Conservation (phyloP, 2,888 invertebrate species). For the Neria commutata region DNA sequence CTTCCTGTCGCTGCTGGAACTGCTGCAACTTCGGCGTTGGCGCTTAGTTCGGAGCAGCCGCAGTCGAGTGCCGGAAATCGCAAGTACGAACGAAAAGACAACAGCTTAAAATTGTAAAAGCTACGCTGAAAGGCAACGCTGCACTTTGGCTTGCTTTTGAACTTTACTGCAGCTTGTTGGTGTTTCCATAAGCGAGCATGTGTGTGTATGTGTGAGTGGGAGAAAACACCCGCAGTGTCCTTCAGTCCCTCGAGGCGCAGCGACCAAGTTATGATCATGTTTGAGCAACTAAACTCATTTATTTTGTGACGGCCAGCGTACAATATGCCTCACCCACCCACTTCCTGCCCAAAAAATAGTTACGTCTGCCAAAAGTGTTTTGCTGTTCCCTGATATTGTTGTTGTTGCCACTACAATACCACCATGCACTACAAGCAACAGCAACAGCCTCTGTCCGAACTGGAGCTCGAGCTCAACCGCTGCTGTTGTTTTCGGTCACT, state of each 20-base stretch:
- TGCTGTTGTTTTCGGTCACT: neutral
- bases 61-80: conserved; percentile 35
- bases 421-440: too few relatives aligned
- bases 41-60: neutral
- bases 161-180: conserved; percentile 4
- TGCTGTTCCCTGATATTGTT: too few relatives aligned
- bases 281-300: conserved; percentile 53
- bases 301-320: conserved; percentile 19
- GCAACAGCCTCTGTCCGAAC: too few relatives aligned
- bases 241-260: conserved; percentile 52
- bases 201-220: conserved; percentile 23
- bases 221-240: conserved; percentile 51
- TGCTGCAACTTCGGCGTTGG: too few relatives aligned
- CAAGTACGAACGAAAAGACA: conserved; percentile 47
- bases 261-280: conserved; percentile 54
- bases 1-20: too few relatives aligned
- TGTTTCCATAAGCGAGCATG: conserved; percentile 8
- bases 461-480: neutral
- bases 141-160: neutral
- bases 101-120: conserved; percentile 22
- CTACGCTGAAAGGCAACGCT: neutral
- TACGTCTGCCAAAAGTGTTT: too few relatives aligned
- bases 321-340: neutral
- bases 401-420: too few relatives aligned
- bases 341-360: too few relatives aligned